phyloP scores from a whole-genome alignment of 2,888 invertebrate genomes.

The Nezara viridula region DNA sequence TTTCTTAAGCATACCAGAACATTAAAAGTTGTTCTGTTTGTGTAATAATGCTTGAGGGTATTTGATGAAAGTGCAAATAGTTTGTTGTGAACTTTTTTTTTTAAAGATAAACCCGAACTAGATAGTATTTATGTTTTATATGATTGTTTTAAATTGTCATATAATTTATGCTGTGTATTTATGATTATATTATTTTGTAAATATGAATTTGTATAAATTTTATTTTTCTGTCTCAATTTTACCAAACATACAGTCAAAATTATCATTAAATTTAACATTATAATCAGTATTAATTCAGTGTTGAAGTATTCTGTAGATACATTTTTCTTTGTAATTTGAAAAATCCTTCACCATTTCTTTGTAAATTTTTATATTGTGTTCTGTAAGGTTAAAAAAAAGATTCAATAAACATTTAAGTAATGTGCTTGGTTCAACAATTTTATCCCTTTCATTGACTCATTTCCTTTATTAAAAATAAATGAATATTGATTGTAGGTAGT shows the following conservation, averaged over 20 bases:
- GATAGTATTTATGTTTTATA: constrained; percentile 44
- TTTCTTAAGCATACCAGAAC: background rate
- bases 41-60: background rate
- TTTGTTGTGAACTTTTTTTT: constrained; percentile 35
- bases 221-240: constrained; percentile 19
- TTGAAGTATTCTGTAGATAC: constrained; percentile 42
- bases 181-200: constrained; percentile 39
- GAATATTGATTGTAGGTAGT: too few relatives aligned
- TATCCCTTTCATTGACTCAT: background rate
- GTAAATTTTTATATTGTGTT: constrained; percentile 46
- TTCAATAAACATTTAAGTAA: constrained; percentile 15
- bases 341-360: background rate
- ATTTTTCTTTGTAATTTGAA: constrained; percentile 28
- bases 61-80: constrained; percentile 45
- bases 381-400: background rate
- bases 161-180: constrained; percentile 38
- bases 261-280: background rate
- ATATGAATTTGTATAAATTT: constrained; percentile 42
- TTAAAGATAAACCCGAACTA: constrained; percentile 15
- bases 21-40: background rate
- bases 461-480: background rate
- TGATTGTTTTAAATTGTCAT: constrained; percentile 45
- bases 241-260: background rate
- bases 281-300: constrained; percentile 37
- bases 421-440: background rate